Evolutionary conservation across 1,140 invertebrate genomes (phyloP).

Genomic region (Camponotus vicinus): DNA sequence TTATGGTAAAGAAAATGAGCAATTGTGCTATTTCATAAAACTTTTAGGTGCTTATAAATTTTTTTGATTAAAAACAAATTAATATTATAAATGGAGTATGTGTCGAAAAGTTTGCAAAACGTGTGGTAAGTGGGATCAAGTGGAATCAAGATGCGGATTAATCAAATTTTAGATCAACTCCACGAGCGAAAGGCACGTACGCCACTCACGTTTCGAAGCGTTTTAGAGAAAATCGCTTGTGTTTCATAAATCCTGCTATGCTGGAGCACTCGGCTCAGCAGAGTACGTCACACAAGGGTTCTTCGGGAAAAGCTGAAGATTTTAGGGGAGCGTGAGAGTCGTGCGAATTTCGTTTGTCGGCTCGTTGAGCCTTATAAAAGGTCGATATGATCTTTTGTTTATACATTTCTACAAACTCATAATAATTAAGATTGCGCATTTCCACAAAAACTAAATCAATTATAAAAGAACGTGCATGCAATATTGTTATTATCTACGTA

Average conservation of each 20-base stretch:
- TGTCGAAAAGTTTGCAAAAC: not conserved
- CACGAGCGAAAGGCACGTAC: constrained; percentile 29
- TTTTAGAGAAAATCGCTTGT: constrained; percentile 72
- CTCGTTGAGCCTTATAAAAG: constrained; percentile 58
- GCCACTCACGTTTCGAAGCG: constrained; percentile 66
- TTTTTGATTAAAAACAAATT: not conserved
- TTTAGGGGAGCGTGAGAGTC: constrained; percentile 24
- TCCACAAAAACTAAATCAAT: not conserved
- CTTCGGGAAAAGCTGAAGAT: constrained; percentile 51
- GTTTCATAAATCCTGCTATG: constrained; percentile 70
- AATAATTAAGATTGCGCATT: not conserved
- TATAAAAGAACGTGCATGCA: not conserved
- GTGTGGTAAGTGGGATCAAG: not conserved
- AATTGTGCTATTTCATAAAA: no score
- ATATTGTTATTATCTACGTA: not conserved
- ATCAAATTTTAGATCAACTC: not conserved
- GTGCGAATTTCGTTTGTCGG: constrained; percentile 59
- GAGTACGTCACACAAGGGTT: constrained; percentile 35
- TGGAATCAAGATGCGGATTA: not conserved
- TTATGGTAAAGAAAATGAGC: no score
- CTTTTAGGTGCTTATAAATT: not conserved
- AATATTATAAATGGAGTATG: not conserved
- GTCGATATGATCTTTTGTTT: constrained; percentile 1
- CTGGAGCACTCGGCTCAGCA: constrained; percentile 12
- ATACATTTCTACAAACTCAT: not conserved